A percentile compares a stretch with the other conserved stretches of the same genome.
Conservation (phyloP, 1,140 invertebrate species). For the Wiebesia pumilae region DNA sequence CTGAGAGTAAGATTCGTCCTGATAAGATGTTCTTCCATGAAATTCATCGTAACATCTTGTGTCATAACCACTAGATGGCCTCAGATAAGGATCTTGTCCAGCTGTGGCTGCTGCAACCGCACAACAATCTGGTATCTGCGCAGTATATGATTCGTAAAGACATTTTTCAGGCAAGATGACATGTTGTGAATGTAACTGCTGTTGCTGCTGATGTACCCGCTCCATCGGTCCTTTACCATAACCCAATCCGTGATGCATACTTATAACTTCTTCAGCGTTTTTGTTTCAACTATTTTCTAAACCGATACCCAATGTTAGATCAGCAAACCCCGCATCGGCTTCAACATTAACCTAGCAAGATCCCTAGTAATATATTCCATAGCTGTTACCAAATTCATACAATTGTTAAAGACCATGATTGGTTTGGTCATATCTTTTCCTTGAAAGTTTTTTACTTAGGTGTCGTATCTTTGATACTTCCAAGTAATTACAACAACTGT, state of each 20-base stretch:
- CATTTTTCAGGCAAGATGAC: constrained; percentile 63
- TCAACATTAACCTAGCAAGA: no score
- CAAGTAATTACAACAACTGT: no score
- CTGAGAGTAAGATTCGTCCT: constrained; percentile 70
- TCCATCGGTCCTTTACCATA: constrained; percentile 71
- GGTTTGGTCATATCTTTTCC: no score
- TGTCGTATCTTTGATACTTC: no score
- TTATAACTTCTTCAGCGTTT: neutral
- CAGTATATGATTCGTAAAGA: constrained; percentile 69
- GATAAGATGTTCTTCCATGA: constrained; percentile 69
- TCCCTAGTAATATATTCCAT: no score
- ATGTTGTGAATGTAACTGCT: constrained; percentile 47
- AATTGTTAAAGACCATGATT: no score
- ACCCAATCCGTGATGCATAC: constrained; percentile 64
- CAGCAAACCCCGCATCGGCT: no score
- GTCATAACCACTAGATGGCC: constrained; percentile 71
- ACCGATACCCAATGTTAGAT: no score
- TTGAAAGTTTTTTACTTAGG: no score
- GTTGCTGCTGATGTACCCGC: constrained; percentile 68
- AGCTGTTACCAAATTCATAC: no score
- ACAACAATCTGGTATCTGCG: constrained; percentile 73
- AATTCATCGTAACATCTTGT: constrained; percentile 71
- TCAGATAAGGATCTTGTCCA: constrained; percentile 68
- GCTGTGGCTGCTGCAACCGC: constrained; percentile 63
- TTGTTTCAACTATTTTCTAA: neutral